Evolutionary conservation across 2,888 invertebrate genomes (phyloP), one percentile per base, ranked within the genome.

Genomic region (Cephalotes varians): DNA sequence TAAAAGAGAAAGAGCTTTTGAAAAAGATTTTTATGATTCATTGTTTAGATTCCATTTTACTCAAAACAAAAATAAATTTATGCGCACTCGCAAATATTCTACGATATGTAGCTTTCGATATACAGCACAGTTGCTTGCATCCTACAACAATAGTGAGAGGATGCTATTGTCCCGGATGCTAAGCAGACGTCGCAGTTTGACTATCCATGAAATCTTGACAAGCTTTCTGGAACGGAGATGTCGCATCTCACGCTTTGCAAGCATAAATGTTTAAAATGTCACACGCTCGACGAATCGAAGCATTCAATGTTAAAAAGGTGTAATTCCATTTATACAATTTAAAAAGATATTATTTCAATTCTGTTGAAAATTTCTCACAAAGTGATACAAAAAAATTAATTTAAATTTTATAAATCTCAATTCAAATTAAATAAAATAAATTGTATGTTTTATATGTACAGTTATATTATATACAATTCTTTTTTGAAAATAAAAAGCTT

Each of bases 131-230:
- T 62, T 15, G 21, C 25, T 1, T 64, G 34, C 21, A 74, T 62
- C 18, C 64, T 47, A 47, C 9, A 65, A 76, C 65, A 76, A 76
- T 65, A 28, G 49, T 34, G 49, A 74, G 49, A 60, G 44, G 31
- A 49, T 51, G 25, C 49, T 49, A 76, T 76, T 76, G 74, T 76
- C 34, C 74, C n/a, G n/a, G n/a, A 65, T 76, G 74, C 34, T 65
- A 76, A 76, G 44, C 67, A 76, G 74, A 49, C 28, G 49, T 76
- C 9, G 62, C 49, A 65, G 74, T 65, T 65, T 51, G 74, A 56
- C 49, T 76, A 65, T 10, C 65, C 67, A 65, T 65, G 74, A 76
- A 76, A 76, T 76, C 67, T 76, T 76, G 65, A 76, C 47, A 49
- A 49, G 74, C 74, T 60, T 73, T 73, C 73, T 60, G 7, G 1